These are phyloP conservation scores for Actinernus sp. DNA, from an alignment of 92 coral and sea anemone genomes.

Conservation along the genomic window DNA sequence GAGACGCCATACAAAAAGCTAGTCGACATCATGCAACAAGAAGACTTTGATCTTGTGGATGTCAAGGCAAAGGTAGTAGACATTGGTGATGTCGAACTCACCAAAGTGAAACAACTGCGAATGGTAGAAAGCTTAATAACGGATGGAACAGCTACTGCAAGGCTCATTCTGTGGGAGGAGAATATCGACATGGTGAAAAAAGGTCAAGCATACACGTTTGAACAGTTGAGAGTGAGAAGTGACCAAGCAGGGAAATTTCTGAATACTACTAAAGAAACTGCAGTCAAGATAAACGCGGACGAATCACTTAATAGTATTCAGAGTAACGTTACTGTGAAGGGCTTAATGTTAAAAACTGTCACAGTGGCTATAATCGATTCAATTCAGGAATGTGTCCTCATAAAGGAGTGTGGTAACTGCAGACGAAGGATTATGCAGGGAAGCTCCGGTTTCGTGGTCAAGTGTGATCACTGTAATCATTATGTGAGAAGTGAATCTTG, in stretches of 20 bases:
- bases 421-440: slow-evolving; percentile 24
- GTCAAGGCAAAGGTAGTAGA: slow-evolving; percentile 20
- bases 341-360: too few species aligned
- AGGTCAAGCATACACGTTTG: slow-evolving; percentile 31
- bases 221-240: slow-evolving; percentile 20
- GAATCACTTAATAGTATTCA: too few species aligned
- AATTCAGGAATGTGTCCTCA: slow-evolving; percentile 11
- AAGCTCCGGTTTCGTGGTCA: slow-evolving; percentile 8
- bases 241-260: slow-evolving; percentile 31
- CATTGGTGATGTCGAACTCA: slow-evolving; percentile 20
- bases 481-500: slow-evolving; percentile 9
- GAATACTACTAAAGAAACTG: slow-evolving; percentile 27
- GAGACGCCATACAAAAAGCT: slow-evolving; percentile 3
- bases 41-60: slow-evolving; percentile 21
- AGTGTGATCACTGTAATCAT: slow-evolving; percentile 21
- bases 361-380: slow-evolving; percentile 9
- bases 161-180: slow-evolving; percentile 32
- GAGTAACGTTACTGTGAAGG: too few species aligned
- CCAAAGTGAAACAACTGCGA: slow-evolving; percentile 10
- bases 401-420: slow-evolving; percentile 40
- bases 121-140: slow-evolving; percentile 16
- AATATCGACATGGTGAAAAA: slow-evolving; percentile 30
- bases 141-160: slow-evolving; percentile 27
- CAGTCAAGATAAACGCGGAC: slow-evolving; percentile 4
- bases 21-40: not conserved